Percentiles rank a stretch among this genome's conserved stretches.
phyloP scores from a whole-genome alignment of 1,140 invertebrate species.

The Drosophila kepulauana region DNA sequence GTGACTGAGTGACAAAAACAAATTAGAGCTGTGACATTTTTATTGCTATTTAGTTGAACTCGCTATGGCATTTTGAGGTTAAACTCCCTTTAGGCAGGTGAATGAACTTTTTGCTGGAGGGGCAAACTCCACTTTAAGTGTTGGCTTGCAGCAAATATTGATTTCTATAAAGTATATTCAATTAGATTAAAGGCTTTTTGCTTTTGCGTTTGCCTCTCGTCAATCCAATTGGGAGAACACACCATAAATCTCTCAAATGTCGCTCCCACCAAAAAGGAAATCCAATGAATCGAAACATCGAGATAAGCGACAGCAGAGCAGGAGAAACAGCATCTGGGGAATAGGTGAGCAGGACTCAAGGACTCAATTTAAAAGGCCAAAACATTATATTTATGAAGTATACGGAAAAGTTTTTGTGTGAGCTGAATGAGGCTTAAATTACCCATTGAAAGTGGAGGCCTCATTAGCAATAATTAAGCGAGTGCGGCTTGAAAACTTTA shows the following conservation, averaged over 20 bases:
- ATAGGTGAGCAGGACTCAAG: neutral
- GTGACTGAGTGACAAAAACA: constrained; percentile 64
- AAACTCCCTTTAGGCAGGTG: constrained; percentile 37
- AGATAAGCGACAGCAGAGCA: neutral
- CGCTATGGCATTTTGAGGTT: constrained; percentile 5
- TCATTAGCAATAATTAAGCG: constrained; percentile 51
- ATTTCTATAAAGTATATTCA: constrained; percentile 16
- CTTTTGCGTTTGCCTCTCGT: neutral
- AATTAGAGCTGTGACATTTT: constrained; percentile 79
- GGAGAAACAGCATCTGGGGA: neutral
- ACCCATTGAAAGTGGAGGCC: constrained; percentile 41
- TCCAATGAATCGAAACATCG: constrained; percentile 15
- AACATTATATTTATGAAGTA: constrained; percentile 5
- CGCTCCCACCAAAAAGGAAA: constrained; percentile 1
- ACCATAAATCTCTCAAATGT: constrained; percentile 12
- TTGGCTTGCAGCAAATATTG: constrained; percentile 6
- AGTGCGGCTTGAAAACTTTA: constrained; percentile 2
- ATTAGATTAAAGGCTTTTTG: constrained; percentile 6
- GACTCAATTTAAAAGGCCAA: constrained; percentile 2
- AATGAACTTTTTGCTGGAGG: constrained; percentile 52
- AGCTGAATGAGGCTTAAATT: neutral
- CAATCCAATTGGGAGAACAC: constrained; percentile 9
- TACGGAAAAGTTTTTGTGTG: neutral
- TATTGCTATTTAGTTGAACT: constrained; percentile 64
- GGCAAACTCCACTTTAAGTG: constrained; percentile 9